These are phyloP conservation scores for Pegoplata infirma DNA, from an alignment of 2,888 invertebrate genomes.

Conservation along the genomic window DNA sequence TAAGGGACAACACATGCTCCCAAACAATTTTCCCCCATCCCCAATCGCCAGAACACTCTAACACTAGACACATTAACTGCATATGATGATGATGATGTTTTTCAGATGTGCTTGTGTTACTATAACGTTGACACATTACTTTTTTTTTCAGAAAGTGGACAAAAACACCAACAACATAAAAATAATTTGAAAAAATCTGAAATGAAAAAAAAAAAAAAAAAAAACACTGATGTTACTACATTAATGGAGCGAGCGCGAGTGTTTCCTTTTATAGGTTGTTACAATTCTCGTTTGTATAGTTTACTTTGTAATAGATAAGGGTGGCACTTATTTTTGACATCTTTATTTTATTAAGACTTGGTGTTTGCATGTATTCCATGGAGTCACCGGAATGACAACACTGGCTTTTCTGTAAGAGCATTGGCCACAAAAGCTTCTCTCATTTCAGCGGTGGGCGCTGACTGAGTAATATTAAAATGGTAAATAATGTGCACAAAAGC, in stretches of 20 bases:
- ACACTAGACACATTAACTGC: slow-evolving; percentile 47
- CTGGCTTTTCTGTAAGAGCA: too few relatives aligned
- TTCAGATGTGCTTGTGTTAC: slow-evolving; percentile 41
- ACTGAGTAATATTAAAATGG: too few relatives aligned
- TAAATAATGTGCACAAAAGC: too few relatives aligned
- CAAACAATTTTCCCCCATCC: not conserved
- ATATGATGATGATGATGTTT: slow-evolving; percentile 31
- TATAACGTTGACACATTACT: slow-evolving; percentile 46
- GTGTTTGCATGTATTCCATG: too few relatives aligned
- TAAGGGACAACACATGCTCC: slow-evolving; percentile 42
- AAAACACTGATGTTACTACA: slow-evolving; percentile 55
- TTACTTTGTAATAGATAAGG: not conserved
- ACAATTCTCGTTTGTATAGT: not conserved
- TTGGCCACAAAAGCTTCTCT: too few relatives aligned
- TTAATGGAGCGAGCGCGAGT: slow-evolving; percentile 72
- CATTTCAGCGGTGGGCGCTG: too few relatives aligned
- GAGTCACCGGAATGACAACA: too few relatives aligned
- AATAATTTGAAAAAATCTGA: slow-evolving; percentile 4
- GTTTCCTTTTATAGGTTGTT: slow-evolving; percentile 69
- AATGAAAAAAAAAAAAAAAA: too few relatives aligned
- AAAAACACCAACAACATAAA: not conserved
- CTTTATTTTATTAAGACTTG: slow-evolving; percentile 1
- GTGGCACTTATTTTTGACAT: slow-evolving; percentile 31
- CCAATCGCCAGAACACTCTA: slow-evolving; percentile 4
- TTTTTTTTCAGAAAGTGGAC: slow-evolving; percentile 6